Percentiles rank a stretch among this genome's conserved stretches.
phyloP scores from a whole-genome alignment of 1,140 invertebrate species.

The Varroa destructor region DNA sequence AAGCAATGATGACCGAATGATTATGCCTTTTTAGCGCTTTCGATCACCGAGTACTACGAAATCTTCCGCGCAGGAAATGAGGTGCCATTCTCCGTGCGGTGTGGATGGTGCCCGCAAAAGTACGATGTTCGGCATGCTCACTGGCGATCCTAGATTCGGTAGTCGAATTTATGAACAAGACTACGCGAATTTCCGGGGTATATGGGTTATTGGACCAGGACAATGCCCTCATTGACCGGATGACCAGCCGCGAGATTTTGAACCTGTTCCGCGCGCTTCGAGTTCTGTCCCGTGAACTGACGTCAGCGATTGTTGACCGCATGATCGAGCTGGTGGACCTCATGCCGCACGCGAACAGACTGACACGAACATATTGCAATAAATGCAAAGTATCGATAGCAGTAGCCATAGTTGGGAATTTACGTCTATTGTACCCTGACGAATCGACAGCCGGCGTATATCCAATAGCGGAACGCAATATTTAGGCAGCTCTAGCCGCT shows the following conservation, averaged over 20 bases:
- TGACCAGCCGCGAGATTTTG: conserved; percentile 65
- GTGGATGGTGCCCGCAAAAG: conserved; percentile 42
- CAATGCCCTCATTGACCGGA: conserved; percentile 62
- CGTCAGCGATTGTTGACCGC: conserved; percentile 37
- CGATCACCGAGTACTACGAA: conserved; percentile 34
- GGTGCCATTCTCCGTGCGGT: conserved; percentile 38
- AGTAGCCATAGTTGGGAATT: conserved; percentile 54
- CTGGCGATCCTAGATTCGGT: conserved; percentile 37
- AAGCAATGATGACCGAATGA: too few relatives aligned
- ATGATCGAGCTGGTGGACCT: conserved; percentile 37
- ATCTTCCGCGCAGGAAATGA: conserved; percentile 37
- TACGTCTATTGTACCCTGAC: conserved; percentile 43
- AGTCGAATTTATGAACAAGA: conserved; percentile 46
- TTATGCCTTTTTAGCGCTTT: not conserved
- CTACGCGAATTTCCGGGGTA: conserved; percentile 43
- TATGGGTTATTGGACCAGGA: conserved; percentile 50
- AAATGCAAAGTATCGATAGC: conserved; percentile 48
- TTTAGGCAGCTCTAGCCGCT: conserved; percentile 38
- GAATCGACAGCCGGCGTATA: conserved; percentile 45
- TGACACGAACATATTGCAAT: conserved; percentile 41
- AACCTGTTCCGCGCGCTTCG: conserved; percentile 59
- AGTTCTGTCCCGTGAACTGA: conserved; percentile 43
- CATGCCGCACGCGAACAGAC: conserved; percentile 34
- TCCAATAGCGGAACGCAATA: conserved; percentile 41
- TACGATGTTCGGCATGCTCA: conserved; percentile 40